Conservation (phyloP, 2,113 vertebrate species). For the Romanogobio albipinnatus region DNA sequence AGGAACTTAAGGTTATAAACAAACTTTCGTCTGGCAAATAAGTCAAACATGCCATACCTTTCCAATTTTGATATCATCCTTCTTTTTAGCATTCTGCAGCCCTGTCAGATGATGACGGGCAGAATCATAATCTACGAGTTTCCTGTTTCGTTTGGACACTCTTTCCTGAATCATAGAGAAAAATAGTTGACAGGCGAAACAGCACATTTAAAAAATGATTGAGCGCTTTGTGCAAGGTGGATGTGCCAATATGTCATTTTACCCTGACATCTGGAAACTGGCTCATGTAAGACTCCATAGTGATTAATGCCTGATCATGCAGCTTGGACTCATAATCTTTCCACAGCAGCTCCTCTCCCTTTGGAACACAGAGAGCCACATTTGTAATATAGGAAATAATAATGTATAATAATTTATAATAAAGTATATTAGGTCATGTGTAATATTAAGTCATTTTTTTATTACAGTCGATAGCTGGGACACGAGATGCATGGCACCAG, state of each 20-base stretch:
- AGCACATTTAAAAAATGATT: neutral
- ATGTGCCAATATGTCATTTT: conserved; percentile 27
- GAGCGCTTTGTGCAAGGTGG: conserved; percentile 1
- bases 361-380: conserved; percentile 36
- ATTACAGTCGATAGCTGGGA: too few relatives aligned
- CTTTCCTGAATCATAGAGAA: conserved; percentile 79
- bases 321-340: conserved; percentile 92
- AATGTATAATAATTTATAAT: too few relatives aligned
- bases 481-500: too few relatives aligned
- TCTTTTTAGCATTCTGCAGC: conserved; percentile 88
- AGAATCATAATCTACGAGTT: conserved; percentile 93
- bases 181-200: neutral
- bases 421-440: too few relatives aligned
- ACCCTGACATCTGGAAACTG: conserved; percentile 92
- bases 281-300: conserved; percentile 90
- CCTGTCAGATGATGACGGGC: conserved; percentile 88
- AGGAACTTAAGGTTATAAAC: neutral
- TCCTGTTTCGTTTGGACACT: conserved; percentile 88
- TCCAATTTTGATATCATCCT: conserved; percentile 86
- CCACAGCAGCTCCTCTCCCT: conserved; percentile 95
- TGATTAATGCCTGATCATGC: conserved; percentile 82
- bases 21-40: neutral
- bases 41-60: conserved; percentile 76
- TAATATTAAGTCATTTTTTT: too few relatives aligned
- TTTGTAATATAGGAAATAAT: neutral